Base-by-base conservation (phyloP, 2,797 vertebrate genomes). In the Gambusia yucatana region DNA sequence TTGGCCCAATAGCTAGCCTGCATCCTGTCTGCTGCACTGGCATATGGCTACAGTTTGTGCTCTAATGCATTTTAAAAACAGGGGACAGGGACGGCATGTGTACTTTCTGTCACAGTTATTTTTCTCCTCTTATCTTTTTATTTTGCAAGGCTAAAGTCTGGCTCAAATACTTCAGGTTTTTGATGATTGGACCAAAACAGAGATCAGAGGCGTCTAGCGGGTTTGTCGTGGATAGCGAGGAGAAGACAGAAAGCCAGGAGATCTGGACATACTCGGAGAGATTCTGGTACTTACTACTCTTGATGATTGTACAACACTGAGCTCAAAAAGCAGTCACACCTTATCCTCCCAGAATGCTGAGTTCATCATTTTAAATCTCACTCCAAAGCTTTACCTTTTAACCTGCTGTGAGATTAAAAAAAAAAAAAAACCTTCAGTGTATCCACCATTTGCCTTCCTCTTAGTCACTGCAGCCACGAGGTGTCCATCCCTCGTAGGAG, bases 131-230 rank as follows among this genome's bases (percentile, higher is more conserved):
- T 90, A 75, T 90, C 78, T 88, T 67, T 41, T 67, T 20, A 20
- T 41, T 9, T 87, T 84, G 84, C 87, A 61, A 76, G 76, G 83
- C 87, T 91, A 78, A 88, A 90, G 88, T 86, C 88, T 93, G 93
- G 93, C 93, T 92, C 84, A 90, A 93, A 95, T 94, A 88, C 89
- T 91, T 92, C 82, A 87, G 79, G 78, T 87, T 92, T 90, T 89
- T 91, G 84, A 93, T 89, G 92, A 93, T 79, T 75, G 87, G 86
- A 88, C 91, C 84, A 87, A 92, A 93, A 87, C 86, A 86, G 84
- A 94, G 89, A 94, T 93, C 88, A 92, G 89, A 93, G 86, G 80
- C 72, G 70, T 91, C 87, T 84, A 79, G 82, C 43, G 1, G 78
- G 84, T 81, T 83, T 85, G 88, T 87, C 39, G 47, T 83, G 44